phyloP scores from a whole-genome alignment of 2,113 vertebrate genomes.

The Lepidothrix coronata region DNA sequence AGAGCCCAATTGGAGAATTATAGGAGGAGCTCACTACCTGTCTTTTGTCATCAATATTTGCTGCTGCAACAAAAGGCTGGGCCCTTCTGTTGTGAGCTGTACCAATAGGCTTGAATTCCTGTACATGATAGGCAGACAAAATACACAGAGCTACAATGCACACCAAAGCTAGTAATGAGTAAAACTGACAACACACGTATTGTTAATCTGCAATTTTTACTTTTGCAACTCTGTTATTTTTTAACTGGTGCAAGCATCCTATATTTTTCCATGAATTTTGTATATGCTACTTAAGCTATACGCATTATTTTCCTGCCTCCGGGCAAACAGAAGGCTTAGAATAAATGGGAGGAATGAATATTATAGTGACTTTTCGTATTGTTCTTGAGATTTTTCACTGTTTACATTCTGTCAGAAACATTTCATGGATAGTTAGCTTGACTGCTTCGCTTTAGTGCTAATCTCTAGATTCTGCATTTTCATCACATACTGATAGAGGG shows the following conservation, averaged over 20 bases:
- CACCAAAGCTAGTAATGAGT: slow-evolving; percentile 65
- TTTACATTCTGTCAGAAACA: neutral
- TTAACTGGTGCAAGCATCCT: neutral
- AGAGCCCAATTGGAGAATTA: slow-evolving; percentile 98
- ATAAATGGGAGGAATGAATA: neutral
- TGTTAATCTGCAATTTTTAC: slow-evolving; percentile 63
- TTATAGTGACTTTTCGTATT: neutral
- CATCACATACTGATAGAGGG: neutral
- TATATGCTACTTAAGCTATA: neutral
- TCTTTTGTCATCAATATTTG: slow-evolving; percentile 92
- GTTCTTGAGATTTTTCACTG: neutral
- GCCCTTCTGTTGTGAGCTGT: slow-evolving; percentile 90
- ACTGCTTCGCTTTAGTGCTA: neutral
- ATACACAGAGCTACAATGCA: slow-evolving; percentile 81
- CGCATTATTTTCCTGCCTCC: neutral
- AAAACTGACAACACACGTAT: slow-evolving; percentile 23
- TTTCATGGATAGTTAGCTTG: neutral
- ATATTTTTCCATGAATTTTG: neutral
- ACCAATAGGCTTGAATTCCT: slow-evolving; percentile 94
- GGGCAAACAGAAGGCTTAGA: neutral
- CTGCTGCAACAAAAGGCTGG: slow-evolving; percentile 93
- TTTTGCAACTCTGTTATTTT: neutral
- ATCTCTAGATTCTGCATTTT: neutral
- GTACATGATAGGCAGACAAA: slow-evolving; percentile 78
- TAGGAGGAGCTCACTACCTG: slow-evolving; percentile 97